Percentiles rank a stretch among this genome's conserved stretches.
Evolutionary conservation across 37 sponge, comb jelly and placozoan species (phyloP).

Genomic region (Mnemiopsis leidyi): DNA sequence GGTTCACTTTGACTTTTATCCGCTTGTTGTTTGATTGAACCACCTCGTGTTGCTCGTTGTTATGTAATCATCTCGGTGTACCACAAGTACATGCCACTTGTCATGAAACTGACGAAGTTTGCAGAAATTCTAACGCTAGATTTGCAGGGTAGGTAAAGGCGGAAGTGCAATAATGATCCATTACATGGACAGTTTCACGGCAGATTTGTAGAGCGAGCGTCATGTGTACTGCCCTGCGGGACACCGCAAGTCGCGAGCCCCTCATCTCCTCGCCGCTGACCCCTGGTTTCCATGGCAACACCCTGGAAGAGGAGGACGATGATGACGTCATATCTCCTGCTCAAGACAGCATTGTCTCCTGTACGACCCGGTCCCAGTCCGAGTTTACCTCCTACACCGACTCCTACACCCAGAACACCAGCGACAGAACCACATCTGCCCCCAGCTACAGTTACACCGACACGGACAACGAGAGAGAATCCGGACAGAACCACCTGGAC

Average conservation of each 20-base stretch:
- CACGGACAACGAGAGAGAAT: neutral
- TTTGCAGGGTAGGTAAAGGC: neutral
- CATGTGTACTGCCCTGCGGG: neutral
- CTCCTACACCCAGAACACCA: constrained; percentile 61
- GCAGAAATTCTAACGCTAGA: neutral
- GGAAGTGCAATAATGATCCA: neutral
- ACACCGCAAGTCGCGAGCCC: neutral
- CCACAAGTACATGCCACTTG: too few species aligned
- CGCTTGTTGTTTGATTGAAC: too few species aligned
- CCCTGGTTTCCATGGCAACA: neutral
- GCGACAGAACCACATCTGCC: neutral
- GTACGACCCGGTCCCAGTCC: constrained; percentile 31
- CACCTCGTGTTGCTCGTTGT: too few species aligned
- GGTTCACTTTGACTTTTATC: too few species aligned
- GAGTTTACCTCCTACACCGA: constrained; percentile 47
- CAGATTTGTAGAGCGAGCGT: neutral
- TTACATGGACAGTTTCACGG: neutral
- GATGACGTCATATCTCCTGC: constrained; percentile 46
- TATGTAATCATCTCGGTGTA: too few species aligned
- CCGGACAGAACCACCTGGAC: neutral
- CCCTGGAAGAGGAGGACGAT: neutral
- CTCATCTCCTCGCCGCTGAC: neutral
- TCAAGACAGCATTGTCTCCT: constrained; percentile 54
- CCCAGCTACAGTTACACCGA: constrained; percentile 12
- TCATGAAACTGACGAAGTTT: too few species aligned